Percentiles rank a stretch among this genome's conserved stretches.
Conservation (phyloP, 2,888 invertebrate species). For the Amorpha juglandis region DNA sequence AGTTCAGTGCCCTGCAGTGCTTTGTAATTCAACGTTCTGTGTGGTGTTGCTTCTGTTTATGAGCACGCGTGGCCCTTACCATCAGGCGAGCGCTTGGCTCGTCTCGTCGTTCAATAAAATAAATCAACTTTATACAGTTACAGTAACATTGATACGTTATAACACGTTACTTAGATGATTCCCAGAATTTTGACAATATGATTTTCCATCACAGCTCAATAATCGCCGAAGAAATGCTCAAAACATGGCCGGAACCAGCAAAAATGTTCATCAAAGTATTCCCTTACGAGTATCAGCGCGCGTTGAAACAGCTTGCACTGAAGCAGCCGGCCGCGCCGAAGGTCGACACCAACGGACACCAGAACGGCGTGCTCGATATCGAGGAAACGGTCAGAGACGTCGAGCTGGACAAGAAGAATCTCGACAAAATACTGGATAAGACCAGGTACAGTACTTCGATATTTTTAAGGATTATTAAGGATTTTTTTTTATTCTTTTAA, state of each 20-base stretch:
- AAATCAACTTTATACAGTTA: too few species aligned
- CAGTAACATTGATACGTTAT: neutral
- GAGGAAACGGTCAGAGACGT: conserved; percentile 94
- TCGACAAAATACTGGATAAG: conserved; percentile 93
- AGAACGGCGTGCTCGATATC: conserved; percentile 88
- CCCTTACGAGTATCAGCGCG: conserved; percentile 98
- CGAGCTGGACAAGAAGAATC: conserved; percentile 90
- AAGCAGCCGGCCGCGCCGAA: conserved; percentile 49
- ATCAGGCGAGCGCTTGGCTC: too few species aligned
- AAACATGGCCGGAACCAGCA: conserved; percentile 91
- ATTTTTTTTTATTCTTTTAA: too few species aligned
- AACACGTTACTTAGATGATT: too few species aligned
- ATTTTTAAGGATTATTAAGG: too few species aligned
- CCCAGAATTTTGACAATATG: too few species aligned
- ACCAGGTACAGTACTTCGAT: conserved; percentile 75
- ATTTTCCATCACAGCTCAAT: conserved; percentile 81
- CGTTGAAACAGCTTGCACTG: conserved; percentile 87
- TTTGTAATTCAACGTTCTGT: too few species aligned
- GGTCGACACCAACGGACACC: conserved; percentile 62
- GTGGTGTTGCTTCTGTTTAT: too few species aligned
- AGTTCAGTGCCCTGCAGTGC: too few species aligned
- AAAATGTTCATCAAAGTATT: conserved; percentile 96
- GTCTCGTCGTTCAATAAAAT: too few species aligned
- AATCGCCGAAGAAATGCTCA: conserved; percentile 91
- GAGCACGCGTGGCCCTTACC: too few species aligned